Evolutionary conservation across 2,888 invertebrate genomes (phyloP), one percentile per base, ranked within the genome.

Genomic region (Trichopria drosophilae): DNA sequence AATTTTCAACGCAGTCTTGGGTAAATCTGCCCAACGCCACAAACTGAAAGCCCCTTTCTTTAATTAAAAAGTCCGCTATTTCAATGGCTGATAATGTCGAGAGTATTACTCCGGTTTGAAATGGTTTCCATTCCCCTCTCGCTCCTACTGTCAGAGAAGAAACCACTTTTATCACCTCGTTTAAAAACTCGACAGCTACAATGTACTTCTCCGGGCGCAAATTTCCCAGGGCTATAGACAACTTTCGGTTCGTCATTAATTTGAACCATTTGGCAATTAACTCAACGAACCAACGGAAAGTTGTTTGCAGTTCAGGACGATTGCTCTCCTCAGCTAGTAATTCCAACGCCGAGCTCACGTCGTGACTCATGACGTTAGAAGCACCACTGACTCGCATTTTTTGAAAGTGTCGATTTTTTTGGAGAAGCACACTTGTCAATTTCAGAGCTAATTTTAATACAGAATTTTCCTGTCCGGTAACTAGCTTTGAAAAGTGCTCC

Each of bases 351-450:
- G 44, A 18, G 13, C 40, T 44, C 12, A 49, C 15, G 20, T 47
- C 43, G 19, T 31, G 22, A 39, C 43, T 49, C 4, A 53, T 29
- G 10, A 49, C 32, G 24, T 32, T 40, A 28, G 24, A 34, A 1
- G 49, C 32, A 32, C 31, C 40, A 18, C 35, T 49, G 1, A 53
- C 48, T 16, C 35, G 31, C 44, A 49, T 53, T 49, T 49, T 53
- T 10, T 23, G 24, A 24, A 44, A 49, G 24, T 37, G 37, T 18
- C 36, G 39, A 3, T 28, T 43, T 1, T 19, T 20, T 23, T 49
- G 4, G 12, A 53, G 9, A 44, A 37, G 15, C 2, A 19, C 22
- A 22, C 35, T 16, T 34, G 12, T 32, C 26, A 53, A 6, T 20
- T 53, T 43, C 16, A 35, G 44, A 15, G 44, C 34, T 28, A 44